Conservation (phyloP, 2,113 vertebrate genomes). For the Mus pahari region DNA sequence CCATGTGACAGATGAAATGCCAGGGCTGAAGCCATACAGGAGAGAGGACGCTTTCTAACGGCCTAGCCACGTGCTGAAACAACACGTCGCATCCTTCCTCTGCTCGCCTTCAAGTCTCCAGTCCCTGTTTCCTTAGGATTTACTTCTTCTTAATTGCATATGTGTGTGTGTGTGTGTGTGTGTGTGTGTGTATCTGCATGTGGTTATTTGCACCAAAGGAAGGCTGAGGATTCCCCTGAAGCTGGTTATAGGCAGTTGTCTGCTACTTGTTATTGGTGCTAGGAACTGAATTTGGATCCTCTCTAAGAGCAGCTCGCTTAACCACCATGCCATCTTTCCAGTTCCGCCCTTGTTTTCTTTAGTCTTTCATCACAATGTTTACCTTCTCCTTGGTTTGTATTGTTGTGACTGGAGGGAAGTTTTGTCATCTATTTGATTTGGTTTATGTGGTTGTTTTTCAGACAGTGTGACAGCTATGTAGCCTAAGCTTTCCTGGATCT, state of each 20-base stretch:
- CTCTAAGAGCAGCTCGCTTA: background rate
- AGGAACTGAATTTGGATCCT: background rate
- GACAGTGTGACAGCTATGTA: background rate
- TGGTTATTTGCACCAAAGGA: background rate
- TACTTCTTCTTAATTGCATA: background rate
- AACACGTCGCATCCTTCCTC: background rate
- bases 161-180: too few relatives aligned
- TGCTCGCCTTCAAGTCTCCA: background rate
- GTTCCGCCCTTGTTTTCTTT: background rate
- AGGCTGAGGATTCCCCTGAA: background rate
- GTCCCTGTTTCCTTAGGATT: background rate
- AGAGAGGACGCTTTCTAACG: background rate
- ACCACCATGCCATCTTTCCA: background rate
- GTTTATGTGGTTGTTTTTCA: background rate
- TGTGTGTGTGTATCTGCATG: background rate
- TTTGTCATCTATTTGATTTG: background rate
- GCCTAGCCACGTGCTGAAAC: background rate
- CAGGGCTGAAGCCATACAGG: background rate
- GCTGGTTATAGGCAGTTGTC: background rate
- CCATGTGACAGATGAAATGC: background rate
- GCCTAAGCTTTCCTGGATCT: background rate
- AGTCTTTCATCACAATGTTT: background rate
- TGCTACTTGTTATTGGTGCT: background rate
- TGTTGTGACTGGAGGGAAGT: background rate
- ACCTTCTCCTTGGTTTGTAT: constrained; percentile 28